Evolutionary conservation across 2,797 vertebrate genomes (phyloP), one percentile per base, ranked within the genome.

Genomic region (Borostomias antarcticus): DNA sequence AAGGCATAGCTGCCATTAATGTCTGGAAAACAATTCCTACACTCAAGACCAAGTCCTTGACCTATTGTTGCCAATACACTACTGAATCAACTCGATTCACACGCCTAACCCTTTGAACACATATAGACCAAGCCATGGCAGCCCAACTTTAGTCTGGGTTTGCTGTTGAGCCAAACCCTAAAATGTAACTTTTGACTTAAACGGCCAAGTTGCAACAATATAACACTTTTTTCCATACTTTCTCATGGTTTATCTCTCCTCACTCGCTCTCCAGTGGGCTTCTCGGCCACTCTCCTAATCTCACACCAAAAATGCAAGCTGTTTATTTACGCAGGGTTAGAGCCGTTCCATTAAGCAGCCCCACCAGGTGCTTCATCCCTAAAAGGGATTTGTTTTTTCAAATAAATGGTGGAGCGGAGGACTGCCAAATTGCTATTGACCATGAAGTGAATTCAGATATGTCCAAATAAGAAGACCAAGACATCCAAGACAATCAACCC

Each of bases 241-340:
- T n/a, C n/a, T 76, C 58, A 78, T 82, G 80, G 69, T 88, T 82
- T 85, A 76, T 60, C 68, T 74, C 77, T 62, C 17, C 73, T 65
- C 64, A 1, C 80, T 73, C 52, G 26, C 50, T 47, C 56, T 88
- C 90, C 85, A 88, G 89, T 87, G 82, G 88, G 82, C 84, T 67
- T 28, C 69, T 89, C 91, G 85, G 89, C 91, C 83, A 77, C 70
- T 8, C 77, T 80, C 76, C 79, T 86, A 85, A 88, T 89, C 85
- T 94, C 92, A 89, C 92, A 90, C 80, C 88, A 93, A 94, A 91
- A 95, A 93, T 88, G 93, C 93, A 89, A 93, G 93, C 95, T 95
- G 94, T 97, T 97, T 97, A 96, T 95, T 95, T 96, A 94, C 91
- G 89, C 89, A 93, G 92, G 90, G 93, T 94, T 95, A 93, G 95